phyloP scores from a whole-genome alignment of 1,140 invertebrate species.

The Theocolax elegans region DNA sequence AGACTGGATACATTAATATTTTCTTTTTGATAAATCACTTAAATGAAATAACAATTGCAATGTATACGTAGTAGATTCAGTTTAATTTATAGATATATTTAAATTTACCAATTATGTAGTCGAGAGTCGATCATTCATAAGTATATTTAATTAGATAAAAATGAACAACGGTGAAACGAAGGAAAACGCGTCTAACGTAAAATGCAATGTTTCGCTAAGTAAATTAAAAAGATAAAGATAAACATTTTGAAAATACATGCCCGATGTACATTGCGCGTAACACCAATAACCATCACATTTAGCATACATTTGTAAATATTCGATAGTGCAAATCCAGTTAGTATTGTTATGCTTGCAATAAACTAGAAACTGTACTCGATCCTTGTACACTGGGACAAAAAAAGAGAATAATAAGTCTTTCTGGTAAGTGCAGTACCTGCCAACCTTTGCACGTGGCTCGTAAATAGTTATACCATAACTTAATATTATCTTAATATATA shows the following conservation, averaged over 20 bases:
- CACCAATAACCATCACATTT: neutral
- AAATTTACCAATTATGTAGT: no score
- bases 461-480: neutral
- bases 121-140: no score
- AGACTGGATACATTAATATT: no score
- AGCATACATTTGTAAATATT: constrained; percentile 8
- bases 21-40: no score
- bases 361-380: neutral
- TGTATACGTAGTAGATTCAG: no score
- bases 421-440: neutral
- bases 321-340: neutral
- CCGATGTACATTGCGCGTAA: neutral
- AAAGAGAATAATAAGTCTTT: neutral
- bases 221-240: no score
- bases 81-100: no score
- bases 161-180: no score
- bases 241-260: neutral
- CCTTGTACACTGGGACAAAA: neutral
- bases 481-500: constrained; percentile 11
- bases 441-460: constrained; percentile 11
- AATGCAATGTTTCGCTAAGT: neutral
- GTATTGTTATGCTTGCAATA: neutral
- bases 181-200: neutral
- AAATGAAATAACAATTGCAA: no score
- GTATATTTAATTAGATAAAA: no score